Evolutionary conservation across 2,113 vertebrate species (phyloP), one percentile per base, ranked within the genome.

Genomic region (Bubo scandiacus): DNA sequence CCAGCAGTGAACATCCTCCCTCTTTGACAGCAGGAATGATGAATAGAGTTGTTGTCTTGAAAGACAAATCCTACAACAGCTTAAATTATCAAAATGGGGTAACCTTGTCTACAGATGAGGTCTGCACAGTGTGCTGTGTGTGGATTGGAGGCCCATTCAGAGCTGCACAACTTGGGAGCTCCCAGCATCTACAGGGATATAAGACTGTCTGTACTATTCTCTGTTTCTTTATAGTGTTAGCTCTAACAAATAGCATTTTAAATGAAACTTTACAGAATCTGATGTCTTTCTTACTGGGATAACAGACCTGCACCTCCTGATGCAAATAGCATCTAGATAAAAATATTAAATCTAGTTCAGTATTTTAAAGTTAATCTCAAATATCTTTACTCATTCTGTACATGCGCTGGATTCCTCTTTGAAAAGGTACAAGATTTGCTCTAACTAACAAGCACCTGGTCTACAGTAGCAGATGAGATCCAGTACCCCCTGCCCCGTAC

Each of bases 401-500:
- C 1, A 7, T 8, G 3, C 4, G 8, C 15, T 68, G 54, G 21
- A 34, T 18, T 84, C 55, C 27, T 62, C 61, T 85, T 54, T 62
- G 27, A 30, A 62, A 92, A 43, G 18, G 17, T 23, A 67, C 72
- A 62, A 57, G 23, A 62, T 51, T 42, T 83, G 30, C 45, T 62
- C 23, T 32, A 59, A 38, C 13, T n/a, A 12, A 40, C 21, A 68
- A 71, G 36, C 32, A 81, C 7, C 34, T 45, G 6, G 22, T 51
- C 32, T n/a, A 26, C 42, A 43, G 22, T 38, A 90, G 19, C 34
- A 65, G 38, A 72, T 7, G 5, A 23, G 14, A 86, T 61, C 2
- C 51, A 57, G 30, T 27, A 47, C 7, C 11, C 27, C 5, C 10
- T 1, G 1, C 15, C 7, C 15, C 2, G 0, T 16, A 18, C 3